Evolutionary conservation across 2,113 vertebrate genomes (phyloP), one percentile per base, ranked within the genome.

Genomic region (Crypturellus undulatus): DNA sequence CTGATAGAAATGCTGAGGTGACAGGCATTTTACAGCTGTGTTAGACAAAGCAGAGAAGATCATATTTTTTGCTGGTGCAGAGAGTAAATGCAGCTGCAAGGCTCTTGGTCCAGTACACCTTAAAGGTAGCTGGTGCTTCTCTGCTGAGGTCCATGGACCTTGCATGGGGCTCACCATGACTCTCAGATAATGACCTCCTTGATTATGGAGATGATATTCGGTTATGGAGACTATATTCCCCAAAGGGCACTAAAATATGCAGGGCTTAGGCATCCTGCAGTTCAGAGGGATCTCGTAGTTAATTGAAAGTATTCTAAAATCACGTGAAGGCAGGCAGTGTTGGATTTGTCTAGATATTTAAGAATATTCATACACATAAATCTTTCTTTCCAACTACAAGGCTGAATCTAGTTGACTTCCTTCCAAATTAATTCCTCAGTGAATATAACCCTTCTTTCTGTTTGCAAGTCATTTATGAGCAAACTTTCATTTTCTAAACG

Each of bases 41-140:
- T 11, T 32, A 85, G 81, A 30, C 26, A 51, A 77, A 89, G 16
- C 28, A 73, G 76, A 82, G 79, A 63, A 76, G 8, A 6, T 42
- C 10, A 1, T 15, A 38, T 85, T 47, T 69, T 0, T 0, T 2
- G 3, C n/a, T 42, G 40, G n/a, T 42, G 84, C 47, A 71, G 71
- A 56, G 47, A 54, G 60, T 54, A 70, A 67, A 12, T 22, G 51
- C n/a, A 65, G 20, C 62, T 90, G 30, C 38, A 62, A 80, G 20
- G 40, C 9, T 62, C 47, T 56, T 43, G 34, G 40, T 51, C 22
- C 21, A 79, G 0, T 34, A 28, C 10, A 58, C 13, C 42, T 0
- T 71, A n/a, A 83, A 67, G 12, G 84, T 43, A 79, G 34, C 14
- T 79, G 25, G 10, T 75, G 42, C 21, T 65, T 5, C 72, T 60